Conservation (phyloP, 92 coral and sea anemone species). For the Heteractis magnifica region DNA sequence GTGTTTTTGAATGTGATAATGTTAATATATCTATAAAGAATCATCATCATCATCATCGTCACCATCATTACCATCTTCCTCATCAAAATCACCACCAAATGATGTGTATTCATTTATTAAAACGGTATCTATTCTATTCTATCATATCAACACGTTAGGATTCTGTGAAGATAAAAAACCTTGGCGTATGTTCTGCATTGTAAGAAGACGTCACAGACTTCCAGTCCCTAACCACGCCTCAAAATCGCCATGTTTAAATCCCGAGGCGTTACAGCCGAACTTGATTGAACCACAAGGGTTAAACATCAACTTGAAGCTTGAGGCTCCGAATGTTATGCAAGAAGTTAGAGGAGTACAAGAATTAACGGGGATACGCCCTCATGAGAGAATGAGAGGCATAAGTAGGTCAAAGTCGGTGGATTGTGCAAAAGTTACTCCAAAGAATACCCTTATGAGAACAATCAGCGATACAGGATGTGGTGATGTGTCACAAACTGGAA, state of each 20-base stretch:
- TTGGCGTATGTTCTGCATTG: slow-evolving; percentile 51
- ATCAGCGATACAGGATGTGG: not conserved
- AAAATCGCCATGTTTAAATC: not conserved
- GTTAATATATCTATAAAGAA: too few species aligned
- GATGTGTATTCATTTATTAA: too few species aligned
- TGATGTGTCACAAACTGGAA: too few species aligned
- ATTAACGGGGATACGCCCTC: not conserved
- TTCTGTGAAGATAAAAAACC: slow-evolving; percentile 37
- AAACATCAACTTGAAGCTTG: slow-evolving; percentile 10
- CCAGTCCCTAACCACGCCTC: not conserved
- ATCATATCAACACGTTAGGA: slow-evolving; percentile 1
- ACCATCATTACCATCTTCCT: not conserved
- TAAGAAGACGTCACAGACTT: slow-evolving; percentile 31
- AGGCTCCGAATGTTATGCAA: not conserved
- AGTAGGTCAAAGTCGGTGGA: slow-evolving; percentile 12
- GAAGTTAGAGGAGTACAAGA: not conserved
- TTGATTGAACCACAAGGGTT: slow-evolving; percentile 8
- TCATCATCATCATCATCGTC: too few species aligned
- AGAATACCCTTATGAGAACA: not conserved
- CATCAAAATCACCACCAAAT: not conserved
- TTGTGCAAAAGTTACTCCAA: not conserved
- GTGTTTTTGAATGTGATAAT: too few species aligned
- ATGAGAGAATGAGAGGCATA: not conserved
- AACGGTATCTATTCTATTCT: too few species aligned
- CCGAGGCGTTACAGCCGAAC: not conserved